Evolutionary conservation across 2,797 vertebrate species (phyloP).

Genomic region (Pantherophis vulpinus): DNA sequence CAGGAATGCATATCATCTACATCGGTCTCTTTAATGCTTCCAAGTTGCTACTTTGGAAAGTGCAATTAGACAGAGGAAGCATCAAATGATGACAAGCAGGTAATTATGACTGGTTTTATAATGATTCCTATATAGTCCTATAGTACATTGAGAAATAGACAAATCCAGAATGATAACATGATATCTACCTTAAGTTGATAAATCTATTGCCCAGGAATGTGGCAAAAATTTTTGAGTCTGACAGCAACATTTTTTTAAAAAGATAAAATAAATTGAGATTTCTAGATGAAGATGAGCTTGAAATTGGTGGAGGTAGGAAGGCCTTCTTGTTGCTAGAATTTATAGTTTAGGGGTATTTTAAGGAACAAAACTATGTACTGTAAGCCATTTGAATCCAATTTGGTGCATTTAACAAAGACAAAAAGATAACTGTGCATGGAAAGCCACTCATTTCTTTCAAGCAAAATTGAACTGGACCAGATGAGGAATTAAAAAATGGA

Average conservation of each 20-base stretch:
- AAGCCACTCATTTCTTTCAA: fast-evolving
- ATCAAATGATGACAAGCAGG: conserved; percentile 13
- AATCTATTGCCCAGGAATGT: neutral
- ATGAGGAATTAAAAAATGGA: neutral
- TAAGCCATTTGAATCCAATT: neutral
- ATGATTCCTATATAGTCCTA: neutral
- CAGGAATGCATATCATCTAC: neutral
- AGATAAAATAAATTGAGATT: neutral
- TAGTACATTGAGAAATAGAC: neutral
- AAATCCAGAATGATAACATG: neutral
- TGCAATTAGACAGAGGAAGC: neutral
- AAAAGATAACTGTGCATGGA: too few species aligned
- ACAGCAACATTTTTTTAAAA: neutral
- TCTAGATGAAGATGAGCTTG: neutral
- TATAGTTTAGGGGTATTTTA: neutral
- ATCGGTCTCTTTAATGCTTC: neutral
- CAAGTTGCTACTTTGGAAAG: neutral
- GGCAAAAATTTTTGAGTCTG: neutral
- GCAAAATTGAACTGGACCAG: neutral
- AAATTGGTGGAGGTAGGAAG: neutral
- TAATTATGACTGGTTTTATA: conserved; percentile 11
- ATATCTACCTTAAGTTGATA: neutral
- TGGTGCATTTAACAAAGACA: neutral
- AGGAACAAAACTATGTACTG: neutral
- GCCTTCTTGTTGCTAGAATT: neutral